Evolutionary conservation across 1,140 invertebrate genomes (phyloP).

Genomic region (Drosophila miranda): DNA sequence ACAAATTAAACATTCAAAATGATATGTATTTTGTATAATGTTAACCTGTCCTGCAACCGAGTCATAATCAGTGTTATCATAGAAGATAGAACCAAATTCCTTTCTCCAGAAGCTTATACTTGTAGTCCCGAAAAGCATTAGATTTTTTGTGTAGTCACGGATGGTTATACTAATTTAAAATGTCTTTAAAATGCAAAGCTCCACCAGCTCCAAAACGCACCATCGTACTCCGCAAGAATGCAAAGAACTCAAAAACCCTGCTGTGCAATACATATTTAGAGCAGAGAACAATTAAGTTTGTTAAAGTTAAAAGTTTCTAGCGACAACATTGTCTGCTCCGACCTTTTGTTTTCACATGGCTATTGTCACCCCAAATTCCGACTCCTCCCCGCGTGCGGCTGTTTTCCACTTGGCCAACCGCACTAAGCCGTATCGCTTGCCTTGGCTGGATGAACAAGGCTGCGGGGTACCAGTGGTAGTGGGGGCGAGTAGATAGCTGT

Average conservation of each 20-base stretch:
- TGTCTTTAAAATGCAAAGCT: slow-evolving; percentile 13
- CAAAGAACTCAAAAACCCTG: slow-evolving; percentile 10
- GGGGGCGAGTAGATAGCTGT: slow-evolving; percentile 21
- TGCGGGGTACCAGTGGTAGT: not conserved
- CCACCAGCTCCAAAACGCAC: slow-evolving; percentile 13
- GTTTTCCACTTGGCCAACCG: slow-evolving; percentile 30
- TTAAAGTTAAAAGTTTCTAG: slow-evolving; percentile 74
- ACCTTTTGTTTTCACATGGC: slow-evolving; percentile 71
- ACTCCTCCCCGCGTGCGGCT: no score
- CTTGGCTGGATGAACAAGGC: not conserved
- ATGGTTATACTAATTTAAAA: slow-evolving; percentile 15
- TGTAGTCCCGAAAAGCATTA: not conserved
- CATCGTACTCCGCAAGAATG: no score
- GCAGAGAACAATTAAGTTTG: slow-evolving; percentile 75
- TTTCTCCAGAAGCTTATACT: not conserved
- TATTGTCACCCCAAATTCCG: slow-evolving; percentile 19
- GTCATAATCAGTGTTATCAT: no score
- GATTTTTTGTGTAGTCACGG: no score
- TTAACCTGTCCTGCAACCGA: no score
- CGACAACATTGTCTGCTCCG: slow-evolving; percentile 73
- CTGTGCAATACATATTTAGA: slow-evolving; percentile 57
- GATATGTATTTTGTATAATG: no score
- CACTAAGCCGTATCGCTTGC: slow-evolving; percentile 30
- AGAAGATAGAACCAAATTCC: no score
- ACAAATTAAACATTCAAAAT: no score